These are phyloP conservation scores for Oenanthe oenanthe DNA, from an alignment of 2,113 vertebrate species.

Conservation along the genomic window DNA sequence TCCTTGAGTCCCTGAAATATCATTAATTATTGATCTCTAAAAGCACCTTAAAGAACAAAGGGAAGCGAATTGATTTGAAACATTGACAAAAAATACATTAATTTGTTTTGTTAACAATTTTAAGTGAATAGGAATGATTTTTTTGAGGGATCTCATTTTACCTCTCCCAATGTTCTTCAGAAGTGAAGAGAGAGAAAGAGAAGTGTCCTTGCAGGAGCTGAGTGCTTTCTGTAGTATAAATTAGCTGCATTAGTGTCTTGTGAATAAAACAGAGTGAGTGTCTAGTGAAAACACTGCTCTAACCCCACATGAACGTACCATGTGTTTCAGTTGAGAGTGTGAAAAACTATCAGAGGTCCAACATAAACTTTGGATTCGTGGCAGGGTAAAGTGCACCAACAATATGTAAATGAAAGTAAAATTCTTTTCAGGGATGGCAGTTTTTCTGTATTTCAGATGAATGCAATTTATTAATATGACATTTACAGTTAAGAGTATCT, in stretches of 20 bases:
- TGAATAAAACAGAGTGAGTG: neutral
- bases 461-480: neutral
- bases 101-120: neutral
- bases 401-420: neutral
- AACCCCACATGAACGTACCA: fast-evolving
- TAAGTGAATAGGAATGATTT: neutral
- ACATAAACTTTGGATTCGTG: neutral
- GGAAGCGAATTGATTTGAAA: neutral
- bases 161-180: neutral
- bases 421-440: neutral
- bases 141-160: neutral
- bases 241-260: neutral
- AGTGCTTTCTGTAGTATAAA: neutral
- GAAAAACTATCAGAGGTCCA: neutral
- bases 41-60: neutral
- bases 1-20: neutral
- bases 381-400: neutral
- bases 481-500: neutral
- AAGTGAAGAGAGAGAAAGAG: neutral
- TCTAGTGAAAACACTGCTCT: neutral
- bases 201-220: neutral
- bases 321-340: neutral
- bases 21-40: neutral
- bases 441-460: neutral
- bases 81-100: neutral